Evolutionary conservation across 2,888 invertebrate genomes (phyloP).

Genomic region (Caenorhabditis sp.): DNA sequence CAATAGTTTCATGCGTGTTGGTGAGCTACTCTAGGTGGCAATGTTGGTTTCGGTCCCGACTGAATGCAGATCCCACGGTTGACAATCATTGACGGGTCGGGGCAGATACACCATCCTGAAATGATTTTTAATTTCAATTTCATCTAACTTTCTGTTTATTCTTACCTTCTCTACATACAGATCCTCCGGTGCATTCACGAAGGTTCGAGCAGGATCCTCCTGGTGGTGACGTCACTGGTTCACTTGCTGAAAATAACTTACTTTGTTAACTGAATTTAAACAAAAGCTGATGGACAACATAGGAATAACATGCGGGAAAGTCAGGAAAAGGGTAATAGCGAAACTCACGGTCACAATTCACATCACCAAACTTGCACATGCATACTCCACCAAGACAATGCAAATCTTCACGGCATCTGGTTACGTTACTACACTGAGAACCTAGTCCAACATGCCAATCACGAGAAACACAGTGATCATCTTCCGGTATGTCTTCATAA

Average conservation of each 20-base stretch:
- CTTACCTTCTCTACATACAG: slow-evolving; percentile 65
- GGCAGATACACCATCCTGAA: slow-evolving; percentile 78
- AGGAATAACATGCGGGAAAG: neutral
- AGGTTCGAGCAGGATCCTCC: slow-evolving; percentile 76
- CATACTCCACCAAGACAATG: slow-evolving; percentile 69
- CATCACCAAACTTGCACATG: slow-evolving; percentile 64
- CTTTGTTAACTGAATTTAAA: neutral
- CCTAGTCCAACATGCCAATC: slow-evolving; percentile 60
- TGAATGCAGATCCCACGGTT: slow-evolving; percentile 74
- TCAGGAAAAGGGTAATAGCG: neutral
- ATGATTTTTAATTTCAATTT: neutral
- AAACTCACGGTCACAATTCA: slow-evolving; percentile 64
- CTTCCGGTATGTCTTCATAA: slow-evolving; percentile 57
- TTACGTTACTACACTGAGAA: slow-evolving; percentile 56
- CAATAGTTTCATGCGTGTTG: neutral
- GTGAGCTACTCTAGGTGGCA: slow-evolving; percentile 58
- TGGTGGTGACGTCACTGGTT: slow-evolving; percentile 74
- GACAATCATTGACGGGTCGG: slow-evolving; percentile 75
- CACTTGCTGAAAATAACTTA: slow-evolving; percentile 66
- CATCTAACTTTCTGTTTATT: neutral
- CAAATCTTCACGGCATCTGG: slow-evolving; percentile 61
- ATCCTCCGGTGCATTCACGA: slow-evolving; percentile 75
- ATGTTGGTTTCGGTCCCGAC: slow-evolving; percentile 62
- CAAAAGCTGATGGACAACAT: neutral
- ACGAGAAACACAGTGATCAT: slow-evolving; percentile 60